phyloP scores from a whole-genome alignment of 1,140 invertebrate species.

The Lepidurus arcticus region DNA sequence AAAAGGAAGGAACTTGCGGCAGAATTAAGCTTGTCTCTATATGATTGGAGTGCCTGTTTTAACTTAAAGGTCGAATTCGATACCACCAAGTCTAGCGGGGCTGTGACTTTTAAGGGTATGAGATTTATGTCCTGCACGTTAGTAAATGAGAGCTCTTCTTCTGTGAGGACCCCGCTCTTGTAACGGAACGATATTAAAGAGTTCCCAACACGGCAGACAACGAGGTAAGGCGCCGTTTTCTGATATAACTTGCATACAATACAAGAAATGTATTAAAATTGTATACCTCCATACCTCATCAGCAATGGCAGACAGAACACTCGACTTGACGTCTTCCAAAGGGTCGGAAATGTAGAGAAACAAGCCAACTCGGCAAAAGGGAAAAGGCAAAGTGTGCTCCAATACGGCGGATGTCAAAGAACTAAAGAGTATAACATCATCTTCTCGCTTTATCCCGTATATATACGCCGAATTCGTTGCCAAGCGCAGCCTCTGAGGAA shows the following conservation, averaged over 20 bases:
- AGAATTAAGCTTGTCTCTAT: not conserved
- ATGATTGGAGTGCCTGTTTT: not conserved
- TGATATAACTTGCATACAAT: not conserved
- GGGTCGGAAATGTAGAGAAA: not conserved
- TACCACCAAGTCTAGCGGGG: not conserved
- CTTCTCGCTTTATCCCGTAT: not conserved
- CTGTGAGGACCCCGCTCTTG: not conserved
- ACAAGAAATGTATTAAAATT: not conserved
- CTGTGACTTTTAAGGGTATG: not conserved
- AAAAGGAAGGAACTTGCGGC: constrained; percentile 27
- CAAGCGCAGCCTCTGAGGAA: not conserved
- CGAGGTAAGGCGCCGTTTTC: not conserved
- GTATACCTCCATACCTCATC: not conserved
- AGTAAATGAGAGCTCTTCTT: not conserved
- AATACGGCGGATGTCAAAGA: not conserved
- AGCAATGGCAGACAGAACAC: not conserved
- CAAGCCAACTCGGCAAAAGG: not conserved
- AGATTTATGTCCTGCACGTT: not conserved
- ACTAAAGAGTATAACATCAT: not conserved
- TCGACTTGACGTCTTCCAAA: not conserved
- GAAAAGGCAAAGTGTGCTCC: not conserved
- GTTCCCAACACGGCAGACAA: not conserved
- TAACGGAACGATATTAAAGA: not conserved
- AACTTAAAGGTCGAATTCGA: not conserved
- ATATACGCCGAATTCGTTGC: not conserved